Evolutionary conservation across 2,797 vertebrate species (phyloP).

Genomic region (Ambastaia sidthimunki): DNA sequence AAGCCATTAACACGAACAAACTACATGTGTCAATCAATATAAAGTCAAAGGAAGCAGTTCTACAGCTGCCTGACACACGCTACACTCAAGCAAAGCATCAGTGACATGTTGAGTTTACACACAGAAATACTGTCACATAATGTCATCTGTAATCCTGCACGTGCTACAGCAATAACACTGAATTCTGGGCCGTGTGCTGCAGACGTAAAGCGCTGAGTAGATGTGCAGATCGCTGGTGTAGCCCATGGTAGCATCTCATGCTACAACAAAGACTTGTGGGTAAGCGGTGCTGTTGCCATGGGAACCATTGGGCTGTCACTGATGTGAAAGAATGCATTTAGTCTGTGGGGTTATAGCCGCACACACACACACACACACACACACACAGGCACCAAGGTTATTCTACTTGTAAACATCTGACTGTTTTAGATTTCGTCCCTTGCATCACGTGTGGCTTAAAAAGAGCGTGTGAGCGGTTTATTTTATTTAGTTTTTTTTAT

Average conservation of each 20-base stretch:
- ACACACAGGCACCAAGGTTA: no score
- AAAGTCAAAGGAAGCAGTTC: no score
- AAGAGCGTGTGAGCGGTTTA: no score
- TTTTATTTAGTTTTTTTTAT: no score
- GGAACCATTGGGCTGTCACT: constrained; percentile 56
- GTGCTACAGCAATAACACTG: neutral
- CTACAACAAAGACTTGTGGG: constrained; percentile 41
- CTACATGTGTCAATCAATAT: neutral
- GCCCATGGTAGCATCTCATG: constrained; percentile 8
- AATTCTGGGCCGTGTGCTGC: neutral
- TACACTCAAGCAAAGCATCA: constrained; percentile 64
- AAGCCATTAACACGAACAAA: neutral
- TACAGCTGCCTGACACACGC: constrained; percentile 64
- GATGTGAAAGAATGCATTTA: constrained; percentile 60
- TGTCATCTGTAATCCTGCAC: neutral
- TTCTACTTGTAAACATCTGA: no score
- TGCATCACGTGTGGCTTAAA: no score
- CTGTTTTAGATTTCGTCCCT: no score
- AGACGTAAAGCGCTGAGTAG: neutral
- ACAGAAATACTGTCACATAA: neutral
- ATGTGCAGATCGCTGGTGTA: constrained; percentile 4
- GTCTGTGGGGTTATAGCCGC: constrained; percentile 60
- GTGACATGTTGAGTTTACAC: constrained; percentile 43
- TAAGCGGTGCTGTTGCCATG: constrained; percentile 51
- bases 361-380: constrained; percentile 56